A percentile compares a stretch with the other conserved stretches of the same genome.
phyloP scores from a whole-genome alignment of 2,113 vertebrate genomes.

The Propithecus coquereli region DNA sequence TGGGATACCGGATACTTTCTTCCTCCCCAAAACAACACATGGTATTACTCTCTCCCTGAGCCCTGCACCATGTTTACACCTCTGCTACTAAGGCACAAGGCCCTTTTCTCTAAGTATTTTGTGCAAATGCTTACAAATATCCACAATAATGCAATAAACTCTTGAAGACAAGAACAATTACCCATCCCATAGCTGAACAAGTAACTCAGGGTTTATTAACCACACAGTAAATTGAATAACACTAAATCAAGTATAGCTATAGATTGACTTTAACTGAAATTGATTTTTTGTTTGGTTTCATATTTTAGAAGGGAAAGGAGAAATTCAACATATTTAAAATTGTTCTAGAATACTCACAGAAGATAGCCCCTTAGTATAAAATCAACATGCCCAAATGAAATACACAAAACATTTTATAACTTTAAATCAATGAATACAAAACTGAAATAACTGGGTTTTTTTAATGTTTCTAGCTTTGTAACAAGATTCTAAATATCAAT shows the following conservation, averaged over 20 bases:
- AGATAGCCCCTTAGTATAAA: not conserved
- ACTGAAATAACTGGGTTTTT: not conserved
- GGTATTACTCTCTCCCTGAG: not conserved
- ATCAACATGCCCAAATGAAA: not conserved
- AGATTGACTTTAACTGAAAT: not conserved
- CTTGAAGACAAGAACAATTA: not conserved
- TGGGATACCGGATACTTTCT: no score
- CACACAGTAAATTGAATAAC: not conserved
- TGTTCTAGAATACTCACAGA: not conserved
- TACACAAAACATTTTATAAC: not conserved
- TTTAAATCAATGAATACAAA: slow-evolving; percentile 18
- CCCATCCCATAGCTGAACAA: not conserved
- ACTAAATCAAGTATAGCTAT: not conserved
- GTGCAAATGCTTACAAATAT: not conserved
- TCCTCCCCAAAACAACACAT: not conserved
- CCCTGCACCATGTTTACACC: not conserved
- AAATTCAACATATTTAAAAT: slow-evolving; percentile 24
- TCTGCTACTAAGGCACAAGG: not conserved
- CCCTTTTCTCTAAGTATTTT: not conserved
- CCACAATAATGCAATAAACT: not conserved
- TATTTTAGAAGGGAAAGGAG: not conserved
- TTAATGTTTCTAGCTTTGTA: not conserved
- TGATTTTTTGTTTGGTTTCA: not conserved
- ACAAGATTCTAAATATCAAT: not conserved
- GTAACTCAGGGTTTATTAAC: not conserved